Conservation (phyloP, 2,888 invertebrate species). For the Scelioninae gen. 2 region DNA sequence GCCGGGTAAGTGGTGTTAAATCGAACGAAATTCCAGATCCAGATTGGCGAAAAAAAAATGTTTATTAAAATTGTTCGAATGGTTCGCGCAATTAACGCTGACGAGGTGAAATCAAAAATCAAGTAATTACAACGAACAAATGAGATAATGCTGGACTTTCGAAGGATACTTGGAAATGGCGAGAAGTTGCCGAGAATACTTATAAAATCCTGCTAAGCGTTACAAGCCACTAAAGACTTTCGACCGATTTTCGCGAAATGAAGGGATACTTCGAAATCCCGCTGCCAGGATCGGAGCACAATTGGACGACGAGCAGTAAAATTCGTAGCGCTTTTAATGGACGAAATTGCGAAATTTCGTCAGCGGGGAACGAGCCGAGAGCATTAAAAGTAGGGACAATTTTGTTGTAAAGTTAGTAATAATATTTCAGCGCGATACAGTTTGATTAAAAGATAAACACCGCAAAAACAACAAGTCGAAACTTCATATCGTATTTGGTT, state of each 20-base stretch:
- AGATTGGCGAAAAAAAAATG: slow-evolving; percentile 15
- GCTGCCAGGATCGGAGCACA: background rate
- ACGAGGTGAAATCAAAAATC: slow-evolving; percentile 20
- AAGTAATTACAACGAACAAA: slow-evolving; percentile 26
- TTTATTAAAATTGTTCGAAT: slow-evolving; percentile 34
- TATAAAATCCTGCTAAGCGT: slow-evolving; percentile 26
- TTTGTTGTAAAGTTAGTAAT: too few species aligned
- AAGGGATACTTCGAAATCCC: slow-evolving; percentile 8
- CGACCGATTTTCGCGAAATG: slow-evolving; percentile 25
- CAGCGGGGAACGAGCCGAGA: too few species aligned
- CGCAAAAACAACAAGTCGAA: background rate
- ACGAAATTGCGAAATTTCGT: too few species aligned
- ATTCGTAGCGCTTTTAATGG: too few species aligned
- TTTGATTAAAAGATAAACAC: background rate
- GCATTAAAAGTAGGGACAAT: too few species aligned
- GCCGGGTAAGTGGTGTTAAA: slow-evolving; percentile 25
- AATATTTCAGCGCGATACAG: too few species aligned
- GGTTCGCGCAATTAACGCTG: slow-evolving; percentile 7
- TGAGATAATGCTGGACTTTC: slow-evolving; percentile 27
- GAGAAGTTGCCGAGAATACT: slow-evolving; percentile 28
- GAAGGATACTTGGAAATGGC: slow-evolving; percentile 22
- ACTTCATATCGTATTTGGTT: background rate
- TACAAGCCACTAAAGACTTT: slow-evolving; percentile 34
- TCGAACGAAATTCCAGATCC: slow-evolving; percentile 14
- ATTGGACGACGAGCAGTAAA: slow-evolving; percentile 6